Conservation (phyloP, 2,113 vertebrate species). For the Zosterops japonicus region DNA sequence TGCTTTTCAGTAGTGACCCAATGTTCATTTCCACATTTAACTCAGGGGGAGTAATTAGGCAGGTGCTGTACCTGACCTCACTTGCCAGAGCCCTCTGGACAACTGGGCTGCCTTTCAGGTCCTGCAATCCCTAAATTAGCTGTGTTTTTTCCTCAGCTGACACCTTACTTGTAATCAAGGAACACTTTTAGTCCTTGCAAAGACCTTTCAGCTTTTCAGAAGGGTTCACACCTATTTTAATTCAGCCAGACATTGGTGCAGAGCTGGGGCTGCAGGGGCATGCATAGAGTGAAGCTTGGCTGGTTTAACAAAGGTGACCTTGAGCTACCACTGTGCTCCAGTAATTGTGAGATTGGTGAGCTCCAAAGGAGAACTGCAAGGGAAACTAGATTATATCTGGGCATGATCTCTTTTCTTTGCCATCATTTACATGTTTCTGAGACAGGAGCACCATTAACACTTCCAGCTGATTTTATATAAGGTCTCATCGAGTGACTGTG, state of each 20-base stretch:
- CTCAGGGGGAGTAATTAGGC: not conserved
- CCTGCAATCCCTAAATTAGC: not conserved
- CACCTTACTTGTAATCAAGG: not conserved
- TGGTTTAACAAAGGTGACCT: constrained; percentile 32
- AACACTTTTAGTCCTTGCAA: not conserved
- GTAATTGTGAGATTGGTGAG: not conserved
- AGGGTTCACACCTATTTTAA: not conserved
- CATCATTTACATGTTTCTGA: not conserved
- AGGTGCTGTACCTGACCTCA: not conserved
- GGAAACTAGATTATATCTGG: not conserved
- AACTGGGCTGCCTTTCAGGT: not conserved
- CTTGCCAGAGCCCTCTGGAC: not conserved
- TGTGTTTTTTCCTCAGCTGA: not conserved
- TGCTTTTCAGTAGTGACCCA: not conserved
- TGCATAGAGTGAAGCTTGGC: not conserved
- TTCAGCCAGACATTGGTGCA: not conserved
- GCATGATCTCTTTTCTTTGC: not conserved
- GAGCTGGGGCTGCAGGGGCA: constrained; percentile 5
- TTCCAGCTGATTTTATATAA: not conserved
- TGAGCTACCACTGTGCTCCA: not conserved
- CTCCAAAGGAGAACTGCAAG: not conserved
- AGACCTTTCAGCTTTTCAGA: not conserved
- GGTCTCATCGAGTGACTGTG: not conserved
- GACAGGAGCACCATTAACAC: not conserved
- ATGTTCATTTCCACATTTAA: not conserved